Conservation (phyloP, 2,888 invertebrate genomes). For the Sarcophaga caerulescens region DNA sequence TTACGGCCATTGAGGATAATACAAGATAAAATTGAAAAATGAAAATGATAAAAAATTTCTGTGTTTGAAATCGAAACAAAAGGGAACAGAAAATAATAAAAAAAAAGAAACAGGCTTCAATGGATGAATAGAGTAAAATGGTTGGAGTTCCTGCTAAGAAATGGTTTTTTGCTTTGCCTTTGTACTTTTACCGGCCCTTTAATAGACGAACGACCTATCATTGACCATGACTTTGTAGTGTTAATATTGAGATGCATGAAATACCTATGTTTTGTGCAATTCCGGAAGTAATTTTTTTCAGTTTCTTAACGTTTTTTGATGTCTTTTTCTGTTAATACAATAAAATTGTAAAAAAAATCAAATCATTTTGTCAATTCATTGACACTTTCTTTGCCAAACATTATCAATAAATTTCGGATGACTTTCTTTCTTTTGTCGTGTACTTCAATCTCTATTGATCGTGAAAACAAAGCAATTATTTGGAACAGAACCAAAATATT, state of each 20-base stretch:
- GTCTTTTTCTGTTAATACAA: constrained; percentile 10
- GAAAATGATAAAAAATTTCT: too few relatives aligned
- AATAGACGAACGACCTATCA: constrained; percentile 8
- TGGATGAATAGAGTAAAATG: constrained; percentile 1
- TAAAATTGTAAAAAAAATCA: constrained; percentile 41
- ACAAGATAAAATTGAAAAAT: background rate
- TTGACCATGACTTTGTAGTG: constrained; percentile 39
- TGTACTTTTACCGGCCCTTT: constrained; percentile 58
- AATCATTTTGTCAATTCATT: too few relatives aligned
- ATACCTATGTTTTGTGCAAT: constrained; percentile 15
- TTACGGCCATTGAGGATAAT: constrained; percentile 55
- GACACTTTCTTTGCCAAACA: constrained; percentile 35
- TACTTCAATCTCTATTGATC: constrained; percentile 3
- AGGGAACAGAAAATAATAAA: too few relatives aligned
- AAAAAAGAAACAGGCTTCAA: too few relatives aligned
- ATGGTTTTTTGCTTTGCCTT: constrained; percentile 28
- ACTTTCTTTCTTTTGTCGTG: constrained; percentile 20
- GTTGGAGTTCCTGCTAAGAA: constrained; percentile 52
- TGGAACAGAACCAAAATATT: constrained; percentile 37
- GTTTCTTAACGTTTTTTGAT: background rate
- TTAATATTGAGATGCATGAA: constrained; percentile 23
- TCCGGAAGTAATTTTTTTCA: constrained; percentile 63
- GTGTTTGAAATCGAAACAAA: background rate
- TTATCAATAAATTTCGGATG: constrained; percentile 44
- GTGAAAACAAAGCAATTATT: constrained; percentile 17